Evolutionary conservation across 2,888 invertebrate species (phyloP).

Genomic region (Teinopalpus imperialis): DNA sequence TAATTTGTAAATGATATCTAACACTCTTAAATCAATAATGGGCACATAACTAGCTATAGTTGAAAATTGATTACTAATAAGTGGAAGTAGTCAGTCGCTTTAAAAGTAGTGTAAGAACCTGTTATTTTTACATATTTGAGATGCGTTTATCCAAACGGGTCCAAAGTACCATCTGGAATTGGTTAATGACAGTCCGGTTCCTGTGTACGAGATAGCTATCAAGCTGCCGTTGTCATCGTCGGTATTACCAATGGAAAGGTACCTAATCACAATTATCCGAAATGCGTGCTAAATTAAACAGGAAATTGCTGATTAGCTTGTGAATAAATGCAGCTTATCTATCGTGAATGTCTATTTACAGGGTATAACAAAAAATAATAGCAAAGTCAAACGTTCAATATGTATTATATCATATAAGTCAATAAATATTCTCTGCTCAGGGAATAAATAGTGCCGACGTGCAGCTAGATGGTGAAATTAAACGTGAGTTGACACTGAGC

Average conservation of each 20-base stretch:
- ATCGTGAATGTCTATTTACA: no score
- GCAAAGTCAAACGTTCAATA: no score
- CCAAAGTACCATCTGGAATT: constrained; percentile 67
- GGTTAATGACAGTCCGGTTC: constrained; percentile 69
- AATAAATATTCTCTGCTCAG: no score
- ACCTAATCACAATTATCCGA: constrained; percentile 64
- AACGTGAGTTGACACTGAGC: no score
- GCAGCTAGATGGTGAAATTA: no score
- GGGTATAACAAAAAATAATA: no score
- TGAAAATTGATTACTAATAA: constrained; percentile 10
- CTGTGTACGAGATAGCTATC: constrained; percentile 60
- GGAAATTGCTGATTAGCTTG: constrained; percentile 41
- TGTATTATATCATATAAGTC: no score
- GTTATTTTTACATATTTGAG: constrained; percentile 34
- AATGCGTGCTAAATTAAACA: constrained; percentile 52
- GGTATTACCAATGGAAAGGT: constrained; percentile 62
- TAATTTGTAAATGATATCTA: neutral
- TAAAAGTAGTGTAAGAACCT: constrained; percentile 20
- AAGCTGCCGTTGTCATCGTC: constrained; percentile 55
- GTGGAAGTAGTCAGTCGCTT: constrained; percentile 10
- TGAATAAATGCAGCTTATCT: neutral
- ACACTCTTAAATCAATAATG: neutral
- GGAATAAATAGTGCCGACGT: no score
- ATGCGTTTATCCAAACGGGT: constrained; percentile 39
- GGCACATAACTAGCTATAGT: constrained; percentile 1